Conservation (phyloP, 2,113 vertebrate genomes). For the Polypterus bichir region DNA sequence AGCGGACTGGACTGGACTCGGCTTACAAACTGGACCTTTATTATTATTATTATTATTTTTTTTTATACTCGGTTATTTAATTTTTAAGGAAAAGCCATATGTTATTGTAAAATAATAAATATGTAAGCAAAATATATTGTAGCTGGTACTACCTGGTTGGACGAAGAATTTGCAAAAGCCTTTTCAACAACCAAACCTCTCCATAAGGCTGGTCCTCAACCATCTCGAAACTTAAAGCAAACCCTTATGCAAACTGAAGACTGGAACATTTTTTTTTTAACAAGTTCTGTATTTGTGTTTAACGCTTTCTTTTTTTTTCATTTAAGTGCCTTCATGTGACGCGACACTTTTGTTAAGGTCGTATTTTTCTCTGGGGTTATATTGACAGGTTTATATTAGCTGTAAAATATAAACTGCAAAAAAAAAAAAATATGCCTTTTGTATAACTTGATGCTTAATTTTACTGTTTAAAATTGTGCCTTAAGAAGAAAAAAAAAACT, state of each 20-base stretch:
- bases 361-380: constrained; percentile 26
- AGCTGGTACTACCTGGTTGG: constrained; percentile 74
- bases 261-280: too few species aligned
- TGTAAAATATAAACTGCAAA: constrained; percentile 32
- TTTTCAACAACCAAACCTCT: constrained; percentile 38
- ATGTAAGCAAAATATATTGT: constrained; percentile 21
- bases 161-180: constrained; percentile 26
- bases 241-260: too few species aligned
- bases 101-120: too few species aligned
- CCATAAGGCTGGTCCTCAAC: constrained; percentile 45
- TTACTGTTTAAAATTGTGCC: too few species aligned
- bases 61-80: constrained; percentile 43
- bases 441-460: too few species aligned
- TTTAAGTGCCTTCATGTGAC: too few species aligned
- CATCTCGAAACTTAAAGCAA: constrained; percentile 24
- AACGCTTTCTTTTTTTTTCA: too few species aligned
- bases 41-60: constrained; percentile 25
- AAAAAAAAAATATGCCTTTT: constrained; percentile 22
- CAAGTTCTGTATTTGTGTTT: too few species aligned
- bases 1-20: constrained; percentile 14
- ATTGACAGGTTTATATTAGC: constrained; percentile 26
- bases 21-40: background rate
- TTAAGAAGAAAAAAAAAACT: too few species aligned
- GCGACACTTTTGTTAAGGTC: constrained; percentile 12
- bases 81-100: constrained; percentile 16